Conservation (phyloP, 2,888 invertebrate genomes). For the Spisula subtruncata region DNA sequence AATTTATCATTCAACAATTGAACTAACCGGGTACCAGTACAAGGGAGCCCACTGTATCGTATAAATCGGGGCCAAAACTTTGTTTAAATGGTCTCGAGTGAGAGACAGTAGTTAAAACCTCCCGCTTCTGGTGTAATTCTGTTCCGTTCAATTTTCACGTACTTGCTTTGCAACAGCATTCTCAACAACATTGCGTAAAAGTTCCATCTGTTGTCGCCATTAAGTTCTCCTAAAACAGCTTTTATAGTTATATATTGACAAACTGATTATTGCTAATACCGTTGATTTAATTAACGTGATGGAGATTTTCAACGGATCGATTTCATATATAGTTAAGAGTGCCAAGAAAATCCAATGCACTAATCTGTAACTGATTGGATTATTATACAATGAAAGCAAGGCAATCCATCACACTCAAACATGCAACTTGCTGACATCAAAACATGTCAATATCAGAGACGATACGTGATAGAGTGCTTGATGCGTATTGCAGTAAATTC, state of each 20-base stretch:
- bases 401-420: not conserved
- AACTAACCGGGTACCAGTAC: too few relatives aligned
- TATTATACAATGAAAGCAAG: not conserved
- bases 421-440: not conserved
- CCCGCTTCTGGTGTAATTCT: not conserved
- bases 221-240: not conserved
- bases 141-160: not conserved
- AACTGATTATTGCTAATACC: not conserved
- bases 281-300: conserved; percentile 8
- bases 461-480: too few relatives aligned
- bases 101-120: not conserved
- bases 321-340: not conserved
- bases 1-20: too few relatives aligned
- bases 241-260: not conserved
- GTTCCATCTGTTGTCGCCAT: not conserved
- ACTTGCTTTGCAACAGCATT: not conserved
- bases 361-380: not conserved
- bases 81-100: too few relatives aligned
- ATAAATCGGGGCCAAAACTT: too few relatives aligned
- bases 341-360: not conserved
- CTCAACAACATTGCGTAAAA: not conserved
- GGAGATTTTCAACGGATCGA: not conserved
- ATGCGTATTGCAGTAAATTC: too few relatives aligned
- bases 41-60: too few relatives aligned
- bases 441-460: not conserved